Conservation (phyloP, 2,888 invertebrate species). For the Ctenicera cuprea region DNA sequence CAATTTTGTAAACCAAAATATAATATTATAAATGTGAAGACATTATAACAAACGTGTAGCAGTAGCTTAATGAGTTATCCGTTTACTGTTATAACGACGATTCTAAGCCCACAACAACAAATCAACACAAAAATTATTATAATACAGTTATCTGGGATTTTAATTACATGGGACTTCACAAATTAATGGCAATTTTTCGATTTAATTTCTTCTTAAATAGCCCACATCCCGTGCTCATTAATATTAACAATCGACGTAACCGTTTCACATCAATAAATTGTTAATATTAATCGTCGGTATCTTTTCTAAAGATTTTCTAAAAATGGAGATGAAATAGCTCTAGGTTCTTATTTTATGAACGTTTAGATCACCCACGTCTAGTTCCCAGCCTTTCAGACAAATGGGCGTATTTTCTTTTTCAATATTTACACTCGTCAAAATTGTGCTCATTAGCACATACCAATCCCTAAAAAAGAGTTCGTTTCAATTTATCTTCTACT, state of each 20-base stretch:
- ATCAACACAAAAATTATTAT: not conserved
- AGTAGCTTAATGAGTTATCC: slow-evolving; percentile 8
- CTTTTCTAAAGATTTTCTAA: not conserved
- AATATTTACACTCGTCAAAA: slow-evolving; percentile 21
- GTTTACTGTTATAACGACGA: slow-evolving; percentile 22
- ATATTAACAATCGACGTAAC: not conserved
- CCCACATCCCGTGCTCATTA: slow-evolving; percentile 13
- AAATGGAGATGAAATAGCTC: slow-evolving; percentile 1
- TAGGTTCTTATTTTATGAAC: slow-evolving; percentile 18
- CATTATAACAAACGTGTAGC: slow-evolving; percentile 1
- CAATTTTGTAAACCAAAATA: not conserved
- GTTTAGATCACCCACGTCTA: not conserved
- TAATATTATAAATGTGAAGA: not conserved
- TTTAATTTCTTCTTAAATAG: slow-evolving; percentile 19
- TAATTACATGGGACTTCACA: not conserved
- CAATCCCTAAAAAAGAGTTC: slow-evolving; percentile 3
- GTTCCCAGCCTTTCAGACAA: slow-evolving; percentile 7
- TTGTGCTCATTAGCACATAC: slow-evolving; percentile 15
- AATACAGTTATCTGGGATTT: not conserved
- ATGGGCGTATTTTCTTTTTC: slow-evolving; percentile 19
- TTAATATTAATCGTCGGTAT: not conserved
- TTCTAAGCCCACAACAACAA: not conserved
- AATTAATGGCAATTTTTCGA: not conserved
- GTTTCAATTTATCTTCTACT: no score
- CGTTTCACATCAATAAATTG: slow-evolving; percentile 4